Evolutionary conservation across 2,888 invertebrate species (phyloP), one percentile per base, ranked within the genome.

Genomic region (Oscheius sp.): DNA sequence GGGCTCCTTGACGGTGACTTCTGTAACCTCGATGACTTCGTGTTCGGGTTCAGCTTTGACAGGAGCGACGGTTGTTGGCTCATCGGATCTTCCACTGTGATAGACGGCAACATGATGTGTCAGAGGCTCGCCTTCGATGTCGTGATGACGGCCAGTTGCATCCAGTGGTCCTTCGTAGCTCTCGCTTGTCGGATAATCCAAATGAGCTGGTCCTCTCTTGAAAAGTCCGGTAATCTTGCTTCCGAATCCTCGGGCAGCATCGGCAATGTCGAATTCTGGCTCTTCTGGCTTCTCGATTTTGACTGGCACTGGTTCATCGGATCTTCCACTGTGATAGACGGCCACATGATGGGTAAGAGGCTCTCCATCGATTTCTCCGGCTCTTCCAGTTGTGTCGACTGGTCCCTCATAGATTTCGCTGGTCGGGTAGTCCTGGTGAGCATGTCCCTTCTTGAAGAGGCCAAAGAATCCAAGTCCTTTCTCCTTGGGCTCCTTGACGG

Each of bases 111-210:
- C 78, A 43, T 82, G 79, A 25, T 69, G 61, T 23, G 66, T 55
- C 29, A 78, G 45, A 16, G 78, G 78, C 12, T 70, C 27, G 6
- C 69, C 78, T 6, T 79, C 76, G 18, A 79, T 58, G 29, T 74
- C 72, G 58, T 21, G 9, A 25, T 43, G 23, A n/a, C 72, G 41
- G 5, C 43, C 46, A 27, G 72, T 74, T 66, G 46, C 45, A 12
- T 69, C 74, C 43, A 79, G 25, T 1, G 79, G 77, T 43, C 79
- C 79, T 29, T 71, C 76, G 69, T 69, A 80, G 68, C 73, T 35
- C 35, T 79, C 83, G 25, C 79, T 69, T 13, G 70, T 41, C 41
- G 46, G 83, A 53, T 79, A 81, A 69, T 81, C 79, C 18, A 59
- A 63, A 25, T 82, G 82, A 58, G 81, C 71, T 13, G 76, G 61